phyloP scores from a whole-genome alignment of 2,113 vertebrate genomes.

The Melanocharis versteri region DNA sequence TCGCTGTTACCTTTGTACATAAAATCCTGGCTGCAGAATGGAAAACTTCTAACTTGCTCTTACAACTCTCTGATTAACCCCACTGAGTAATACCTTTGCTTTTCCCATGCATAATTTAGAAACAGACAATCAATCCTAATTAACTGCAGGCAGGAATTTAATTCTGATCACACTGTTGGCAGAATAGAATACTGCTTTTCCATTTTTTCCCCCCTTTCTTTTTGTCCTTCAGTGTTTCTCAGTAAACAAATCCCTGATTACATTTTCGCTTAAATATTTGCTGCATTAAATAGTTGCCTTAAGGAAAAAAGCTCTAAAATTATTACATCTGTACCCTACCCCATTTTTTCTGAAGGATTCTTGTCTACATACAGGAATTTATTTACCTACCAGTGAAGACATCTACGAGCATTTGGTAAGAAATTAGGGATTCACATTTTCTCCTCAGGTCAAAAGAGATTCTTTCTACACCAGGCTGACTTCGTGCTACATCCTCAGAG shows the following conservation, averaged over 20 bases:
- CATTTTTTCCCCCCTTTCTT: background rate
- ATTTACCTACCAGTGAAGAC: conserved; percentile 19
- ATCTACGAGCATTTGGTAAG: background rate
- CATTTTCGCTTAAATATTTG: background rate
- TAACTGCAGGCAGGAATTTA: background rate
- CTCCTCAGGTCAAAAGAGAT: background rate
- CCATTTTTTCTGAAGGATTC: background rate
- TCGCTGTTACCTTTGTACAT: background rate
- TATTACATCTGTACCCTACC: background rate
- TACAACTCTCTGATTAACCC: background rate
- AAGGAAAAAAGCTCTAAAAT: background rate
- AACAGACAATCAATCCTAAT: background rate
- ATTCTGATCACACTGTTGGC: background rate
- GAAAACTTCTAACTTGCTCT: background rate
- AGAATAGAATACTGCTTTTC: background rate
- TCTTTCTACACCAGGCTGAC: background rate
- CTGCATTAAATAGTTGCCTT: background rate
- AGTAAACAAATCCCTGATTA: background rate
- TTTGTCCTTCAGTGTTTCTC: background rate
- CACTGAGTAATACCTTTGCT: background rate
- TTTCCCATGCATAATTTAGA: background rate
- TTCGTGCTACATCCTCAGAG: background rate
- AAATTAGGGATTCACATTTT: background rate
- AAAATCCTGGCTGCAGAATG: background rate
- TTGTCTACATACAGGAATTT: background rate